A percentile compares a stretch with the other conserved stretches of the same genome.
These are phyloP conservation scores for Progne subis DNA, from an alignment of 2,113 vertebrate genomes.

Conservation along the genomic window DNA sequence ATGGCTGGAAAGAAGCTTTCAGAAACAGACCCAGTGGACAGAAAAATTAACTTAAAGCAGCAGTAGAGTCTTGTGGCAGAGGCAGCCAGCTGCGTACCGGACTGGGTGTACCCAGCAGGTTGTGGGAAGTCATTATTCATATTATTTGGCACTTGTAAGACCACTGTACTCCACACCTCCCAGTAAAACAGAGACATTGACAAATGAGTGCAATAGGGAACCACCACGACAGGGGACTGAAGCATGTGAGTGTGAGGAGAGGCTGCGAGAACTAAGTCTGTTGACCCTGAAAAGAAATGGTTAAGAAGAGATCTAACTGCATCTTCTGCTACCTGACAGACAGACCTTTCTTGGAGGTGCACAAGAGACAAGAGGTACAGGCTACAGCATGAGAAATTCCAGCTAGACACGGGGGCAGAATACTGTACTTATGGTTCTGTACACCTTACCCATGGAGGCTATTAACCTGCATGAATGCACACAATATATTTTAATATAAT, in stretches of 20 bases:
- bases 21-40: neutral
- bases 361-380: neutral
- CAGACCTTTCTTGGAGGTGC: neutral
- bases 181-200: neutral
- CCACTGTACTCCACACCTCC: neutral
- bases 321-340: neutral
- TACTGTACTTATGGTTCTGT: fast-evolving
- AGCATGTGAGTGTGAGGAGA: neutral
- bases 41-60: neutral
- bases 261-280: neutral
- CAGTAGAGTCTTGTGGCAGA: neutral
- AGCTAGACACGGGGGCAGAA: neutral
- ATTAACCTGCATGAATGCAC: neutral
- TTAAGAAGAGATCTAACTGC: neutral
- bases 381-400: neutral
- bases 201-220: neutral
- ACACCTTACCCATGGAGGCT: neutral
- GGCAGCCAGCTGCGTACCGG: neutral
- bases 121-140: neutral
- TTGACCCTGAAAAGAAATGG: neutral
- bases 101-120: neutral
- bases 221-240: neutral
- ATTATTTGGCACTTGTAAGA: neutral
- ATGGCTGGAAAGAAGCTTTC: neutral
- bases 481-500: neutral